phyloP scores from a whole-genome alignment of 2,888 invertebrate genomes.

The Lasioglossum figueresi region DNA sequence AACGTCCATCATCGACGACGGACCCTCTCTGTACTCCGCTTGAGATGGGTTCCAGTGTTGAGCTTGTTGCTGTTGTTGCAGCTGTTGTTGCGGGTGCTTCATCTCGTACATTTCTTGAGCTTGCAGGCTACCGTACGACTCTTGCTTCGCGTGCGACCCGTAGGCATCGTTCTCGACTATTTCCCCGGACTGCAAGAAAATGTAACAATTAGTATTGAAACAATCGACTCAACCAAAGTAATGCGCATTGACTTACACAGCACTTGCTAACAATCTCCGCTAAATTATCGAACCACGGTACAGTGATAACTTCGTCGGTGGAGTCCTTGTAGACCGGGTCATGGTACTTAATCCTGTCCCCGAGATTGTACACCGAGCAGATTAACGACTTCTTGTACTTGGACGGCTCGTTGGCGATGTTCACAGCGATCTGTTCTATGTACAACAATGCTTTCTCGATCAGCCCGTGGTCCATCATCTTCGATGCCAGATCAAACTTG shows the following conservation, averaged over 20 bases:
- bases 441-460: constrained; percentile 93
- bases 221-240: not conserved
- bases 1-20: constrained; percentile 76
- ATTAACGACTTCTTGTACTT: constrained; percentile 85
- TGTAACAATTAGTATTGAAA: not conserved
- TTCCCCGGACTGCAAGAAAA: constrained; percentile 77
- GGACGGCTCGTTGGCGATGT: constrained; percentile 87
- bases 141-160: constrained; percentile 43
- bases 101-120: constrained; percentile 56
- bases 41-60: constrained; percentile 71
- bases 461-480: constrained; percentile 91
- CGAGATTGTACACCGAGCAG: constrained; percentile 84
- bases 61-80: constrained; percentile 67
- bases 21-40: constrained; percentile 72
- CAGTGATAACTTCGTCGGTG: constrained; percentile 85
- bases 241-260: constrained; percentile 78
- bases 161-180: constrained; percentile 75
- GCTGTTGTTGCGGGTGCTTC: constrained; percentile 70
- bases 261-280: constrained; percentile 83
- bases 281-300: constrained; percentile 86
- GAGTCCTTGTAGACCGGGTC: constrained; percentile 87
- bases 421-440: constrained; percentile 91
- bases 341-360: constrained; percentile 88
- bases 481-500: constrained; percentile 92
- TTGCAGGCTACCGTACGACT: constrained; percentile 37